These are phyloP conservation scores for Chaetorhynchus papuensis DNA, from an alignment of 2,113 vertebrate species.

Conservation along the genomic window DNA sequence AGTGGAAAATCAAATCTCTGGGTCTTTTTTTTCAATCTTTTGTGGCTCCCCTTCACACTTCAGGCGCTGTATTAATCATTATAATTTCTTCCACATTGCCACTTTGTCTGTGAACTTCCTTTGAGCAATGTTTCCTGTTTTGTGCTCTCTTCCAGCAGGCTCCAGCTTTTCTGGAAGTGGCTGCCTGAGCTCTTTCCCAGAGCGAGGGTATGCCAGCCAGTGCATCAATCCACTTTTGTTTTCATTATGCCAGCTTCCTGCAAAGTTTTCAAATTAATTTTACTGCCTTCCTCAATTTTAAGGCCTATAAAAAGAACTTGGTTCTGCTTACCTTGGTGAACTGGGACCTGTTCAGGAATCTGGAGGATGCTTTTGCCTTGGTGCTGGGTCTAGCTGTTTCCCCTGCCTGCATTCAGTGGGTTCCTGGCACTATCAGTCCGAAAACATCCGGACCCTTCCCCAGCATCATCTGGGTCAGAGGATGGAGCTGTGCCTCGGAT, in stretches of 20 bases:
- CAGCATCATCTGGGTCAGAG: background rate
- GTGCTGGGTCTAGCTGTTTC: background rate
- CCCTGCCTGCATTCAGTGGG: background rate
- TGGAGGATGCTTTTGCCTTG: background rate
- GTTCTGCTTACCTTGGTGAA: conserved; percentile 56
- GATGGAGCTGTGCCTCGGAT: background rate
- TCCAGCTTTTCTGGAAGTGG: conserved; percentile 27
- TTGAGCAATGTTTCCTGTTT: background rate
- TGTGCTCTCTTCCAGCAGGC: conserved; percentile 2
- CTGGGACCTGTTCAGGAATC: conserved; percentile 47
- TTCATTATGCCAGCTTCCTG: conserved; percentile 71
- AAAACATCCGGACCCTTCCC: background rate
- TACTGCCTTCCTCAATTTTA: conserved; percentile 65
- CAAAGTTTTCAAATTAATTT: conserved; percentile 73
- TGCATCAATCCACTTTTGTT: conserved; percentile 61
- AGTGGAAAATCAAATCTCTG: conserved; percentile 30
- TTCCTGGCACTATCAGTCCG: background rate
- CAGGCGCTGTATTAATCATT: conserved; percentile 7
- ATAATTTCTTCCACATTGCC: conserved; percentile 33
- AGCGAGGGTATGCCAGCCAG: conserved; percentile 34
- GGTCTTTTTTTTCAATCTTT: background rate
- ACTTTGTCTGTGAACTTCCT: conserved; percentile 11
- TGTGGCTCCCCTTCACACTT: conserved; percentile 4
- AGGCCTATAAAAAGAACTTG: conserved; percentile 54
- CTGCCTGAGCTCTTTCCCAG: conserved; percentile 63